Base-by-base conservation (phyloP, 2,888 invertebrate species). In the Gortyna flavago region DNA sequence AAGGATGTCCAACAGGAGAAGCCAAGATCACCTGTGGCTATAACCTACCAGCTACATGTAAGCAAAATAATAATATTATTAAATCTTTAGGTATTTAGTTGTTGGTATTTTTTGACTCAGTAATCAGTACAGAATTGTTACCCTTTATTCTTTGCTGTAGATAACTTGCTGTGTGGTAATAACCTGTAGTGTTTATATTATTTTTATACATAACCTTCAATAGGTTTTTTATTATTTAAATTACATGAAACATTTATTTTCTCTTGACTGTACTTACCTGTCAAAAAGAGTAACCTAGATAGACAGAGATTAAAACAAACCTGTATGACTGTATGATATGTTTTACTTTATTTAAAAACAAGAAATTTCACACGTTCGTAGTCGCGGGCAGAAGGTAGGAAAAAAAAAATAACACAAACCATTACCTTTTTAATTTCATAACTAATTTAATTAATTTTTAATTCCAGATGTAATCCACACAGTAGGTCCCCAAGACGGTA, bases 11-110 rank as follows among this genome's bases (percentile, higher is more conserved):
- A 0, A 98, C 98, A n/a, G 99, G 99, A 41, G 97, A 98, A 80
- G 99, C 99, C 3, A 98, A 98, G 94, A 97, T 99, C 66, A 98
- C 99, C 4, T 97, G 98, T 76, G 99, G 98, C 32, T 99, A 99
- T 90, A 97, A 97, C 85, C 95, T 99, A 54, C 99, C 99, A 68
- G 98, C 98, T 21, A 98, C 98, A 97, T 97, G 99, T 99, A 96
- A 97, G 97, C n/a, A 9, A 51, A 73, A 57, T 1, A n/a, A 44
- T 51, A 38, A 35, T 38, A 61, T 74, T 29, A 32, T 74, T 38
- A 32, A 18, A 41, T 6, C 25, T 41, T 25, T 61, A 1, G 5
- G 13, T 57, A n/a, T 54, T 54, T 54, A 54, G 4, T 54, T 54
- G 54, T 54, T 7, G 1, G 1, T 62, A 41, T 74, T 57, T 11